phyloP scores from a whole-genome alignment of 2,888 invertebrate species.

The Synanthedon tipuliformis region DNA sequence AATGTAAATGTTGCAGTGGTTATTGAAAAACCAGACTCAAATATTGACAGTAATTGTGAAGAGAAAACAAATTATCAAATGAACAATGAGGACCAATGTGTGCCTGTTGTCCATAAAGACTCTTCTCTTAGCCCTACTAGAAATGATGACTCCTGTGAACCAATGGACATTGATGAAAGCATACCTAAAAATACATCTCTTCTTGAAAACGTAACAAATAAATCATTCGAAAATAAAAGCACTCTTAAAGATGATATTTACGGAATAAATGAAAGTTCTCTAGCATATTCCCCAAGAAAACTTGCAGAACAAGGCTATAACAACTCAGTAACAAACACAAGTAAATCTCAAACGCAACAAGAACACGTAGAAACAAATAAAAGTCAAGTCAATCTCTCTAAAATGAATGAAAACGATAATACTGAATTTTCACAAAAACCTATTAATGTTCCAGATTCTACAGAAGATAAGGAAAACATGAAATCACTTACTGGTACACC shows the following conservation, averaged over 20 bases:
- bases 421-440: conserved; percentile 28
- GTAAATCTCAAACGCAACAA: conserved; percentile 16
- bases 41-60: conserved; percentile 9
- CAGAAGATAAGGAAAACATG: conserved; percentile 17
- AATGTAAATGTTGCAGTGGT: conserved; percentile 26
- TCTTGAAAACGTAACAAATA: conserved; percentile 2
- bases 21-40: conserved; percentile 45
- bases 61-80: conserved; percentile 11
- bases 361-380: background rate
- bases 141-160: conserved; percentile 36
- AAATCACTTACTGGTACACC: conserved; percentile 52
- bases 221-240: background rate
- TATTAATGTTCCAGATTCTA: conserved; percentile 16
- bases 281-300: conserved; percentile 21
- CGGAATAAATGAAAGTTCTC: conserved; percentile 9
- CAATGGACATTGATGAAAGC: conserved; percentile 62
- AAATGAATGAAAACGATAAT: conserved; percentile 12
- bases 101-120: conserved; percentile 31
- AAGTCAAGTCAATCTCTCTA: background rate
- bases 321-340: background rate
- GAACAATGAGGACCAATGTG: conserved; percentile 46
- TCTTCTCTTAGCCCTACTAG: conserved; percentile 4
- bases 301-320: conserved; percentile 1
- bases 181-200: conserved; percentile 27
- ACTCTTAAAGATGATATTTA: conserved; percentile 4